Base-by-base conservation (phyloP, 2,888 invertebrate species). In the Malthinus seriepunctatus region DNA sequence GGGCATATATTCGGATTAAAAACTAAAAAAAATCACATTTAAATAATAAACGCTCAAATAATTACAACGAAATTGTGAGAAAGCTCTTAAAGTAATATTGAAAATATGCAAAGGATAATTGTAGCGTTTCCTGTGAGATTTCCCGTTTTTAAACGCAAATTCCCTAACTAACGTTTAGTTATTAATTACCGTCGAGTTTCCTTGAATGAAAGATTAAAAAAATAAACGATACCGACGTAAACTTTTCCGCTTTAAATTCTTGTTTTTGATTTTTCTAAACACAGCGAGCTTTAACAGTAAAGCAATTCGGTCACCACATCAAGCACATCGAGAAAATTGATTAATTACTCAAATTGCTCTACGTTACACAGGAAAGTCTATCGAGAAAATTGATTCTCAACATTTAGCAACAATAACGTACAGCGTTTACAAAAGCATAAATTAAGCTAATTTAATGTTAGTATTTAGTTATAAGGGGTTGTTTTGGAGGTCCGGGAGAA, bases 401-500 rank as follows among this genome's bases (percentile, higher is more conserved):
- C 51, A 51, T 57, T 34, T 34, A 57, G 34, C 51, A 57, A 57
- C 51, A 51, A 56, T 56, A 33, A 47, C 23, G 23, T 23, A 23
- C 5, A 23, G 23, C 23, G 23, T 23, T 23, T 33, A 39, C 42
- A 59, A 49, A 51, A 54, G 51, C 51, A 39, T 44, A 51, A 48
- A 53, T 56, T 63, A 59, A 60, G 56, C 50, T 56, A 50, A 34
- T 55, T 62, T 49, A 50, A 46, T 35, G 32, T 38, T 49, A 51
- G 49, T 49, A 49, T 32, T 50, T 58, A 31, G 14, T 34, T 38
- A 51, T 48, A 51, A 51, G 23, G 55, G 60, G 51, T 35, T 49
- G 54, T 51, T 34, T 48, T 56, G 48, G 42, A 54, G 52, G 15
- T 53, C 63, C 63, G 61, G 56, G 61, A 62, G 58, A 62, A 62